A percentile compares a stretch with the other conserved stretches of the same genome.
Evolutionary conservation across 2,797 vertebrate species (phyloP).

Genomic region (Ambastaia sidthimunki): DNA sequence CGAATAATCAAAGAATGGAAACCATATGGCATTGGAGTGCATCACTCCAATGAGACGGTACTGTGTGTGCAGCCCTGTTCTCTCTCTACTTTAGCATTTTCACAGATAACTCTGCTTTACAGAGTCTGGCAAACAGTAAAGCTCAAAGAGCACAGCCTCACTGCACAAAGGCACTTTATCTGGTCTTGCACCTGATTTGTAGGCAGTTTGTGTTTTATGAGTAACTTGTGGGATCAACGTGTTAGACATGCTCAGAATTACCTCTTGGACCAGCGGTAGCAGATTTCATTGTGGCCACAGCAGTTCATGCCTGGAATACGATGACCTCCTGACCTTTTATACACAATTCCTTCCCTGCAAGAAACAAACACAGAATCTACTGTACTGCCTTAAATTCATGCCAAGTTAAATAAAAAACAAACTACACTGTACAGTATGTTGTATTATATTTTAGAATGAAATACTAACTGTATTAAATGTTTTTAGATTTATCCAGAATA

Average conservation of each 20-base stretch:
- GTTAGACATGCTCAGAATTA: slow-evolving; percentile 56
- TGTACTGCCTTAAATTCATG: not conserved
- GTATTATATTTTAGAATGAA: not conserved
- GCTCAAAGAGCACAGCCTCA: slow-evolving; percentile 19
- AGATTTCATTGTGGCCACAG: slow-evolving; percentile 90
- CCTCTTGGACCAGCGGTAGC: slow-evolving; percentile 98
- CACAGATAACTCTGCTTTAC: slow-evolving; percentile 28
- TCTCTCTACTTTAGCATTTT: not conserved
- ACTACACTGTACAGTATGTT: too few relatives aligned
- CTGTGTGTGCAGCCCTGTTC: not conserved
- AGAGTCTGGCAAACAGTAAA: slow-evolving; percentile 14
- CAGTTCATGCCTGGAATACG: slow-evolving; percentile 96
- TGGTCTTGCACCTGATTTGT: not conserved
- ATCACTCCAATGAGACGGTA: slow-evolving; percentile 1
- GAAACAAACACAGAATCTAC: not conserved
- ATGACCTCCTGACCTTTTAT: slow-evolving; percentile 95
- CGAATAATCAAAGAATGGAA: too few relatives aligned
- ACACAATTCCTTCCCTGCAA: slow-evolving; percentile 92
- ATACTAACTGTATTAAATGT: too few relatives aligned
- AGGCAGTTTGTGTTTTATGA: not conserved
- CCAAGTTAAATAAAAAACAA: too few relatives aligned
- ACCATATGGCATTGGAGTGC: not conserved
- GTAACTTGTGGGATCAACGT: not conserved
- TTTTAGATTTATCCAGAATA: too few relatives aligned
- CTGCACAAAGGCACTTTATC: not conserved